Evolutionary conservation across 1,140 invertebrate genomes (phyloP), one percentile per base, ranked within the genome.

Genomic region (Helicoverpa armigera): DNA sequence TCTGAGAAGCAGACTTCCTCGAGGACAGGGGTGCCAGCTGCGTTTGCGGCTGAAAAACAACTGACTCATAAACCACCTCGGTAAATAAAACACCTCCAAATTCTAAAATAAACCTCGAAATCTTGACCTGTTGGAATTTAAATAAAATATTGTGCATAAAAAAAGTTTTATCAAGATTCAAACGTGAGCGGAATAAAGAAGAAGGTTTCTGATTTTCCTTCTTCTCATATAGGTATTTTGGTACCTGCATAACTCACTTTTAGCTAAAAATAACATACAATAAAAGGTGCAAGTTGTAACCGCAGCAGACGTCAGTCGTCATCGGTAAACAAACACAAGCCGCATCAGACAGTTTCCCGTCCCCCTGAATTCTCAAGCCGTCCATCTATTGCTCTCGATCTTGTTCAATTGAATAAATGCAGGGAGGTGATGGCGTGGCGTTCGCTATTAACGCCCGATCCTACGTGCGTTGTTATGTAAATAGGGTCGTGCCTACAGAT

Each of bases 371-470:
- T 80, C 83, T 88, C 82, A 86, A 90, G 87, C 84, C 86, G 85
- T 83, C 89, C 87, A 92, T 86, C 90, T 90, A 91, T 90, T 83
- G 86, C 80, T 84, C 85, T 88, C 87, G 87, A 91, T 92, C 87
- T 87, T 80, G 81, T 87, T 91, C 88, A 92, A 92, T 92, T 91
- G 90, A 90, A 92, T 91, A 92, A 92, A 89, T 87, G 85, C 84
- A 77, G 83, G 85, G 86, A 79, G 83, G 85, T 85, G 87, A 77
- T 69, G 88, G 86, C 85, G 82, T 83, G 58, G 82, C 82, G 78
- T 84, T 84, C 77, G 83, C 84, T 82, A 81, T 83, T 86, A 83
- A 79, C 87, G 86, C 81, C 83, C 83, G 85, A 84, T 86, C 82
- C 85, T 84, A 85, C 83, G 80, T 78, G 85, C 87, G 86, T 88